Evolutionary conservation across 2,888 invertebrate species (phyloP), one percentile per base, ranked within the genome.

Genomic region (Malthinus flaveolus): DNA sequence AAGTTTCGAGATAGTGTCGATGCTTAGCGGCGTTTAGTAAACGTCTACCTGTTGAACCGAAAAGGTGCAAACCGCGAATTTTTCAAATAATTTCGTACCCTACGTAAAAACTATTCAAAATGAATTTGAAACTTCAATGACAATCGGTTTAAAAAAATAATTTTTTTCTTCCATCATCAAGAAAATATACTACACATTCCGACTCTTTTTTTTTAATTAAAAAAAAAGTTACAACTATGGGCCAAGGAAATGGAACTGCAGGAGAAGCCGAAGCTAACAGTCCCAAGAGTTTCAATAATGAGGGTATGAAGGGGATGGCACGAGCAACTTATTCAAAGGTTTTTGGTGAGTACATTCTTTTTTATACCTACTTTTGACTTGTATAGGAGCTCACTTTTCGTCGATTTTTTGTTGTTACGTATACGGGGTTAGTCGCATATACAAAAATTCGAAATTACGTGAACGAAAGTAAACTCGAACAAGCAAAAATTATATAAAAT

Each of bases 1-100:
- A 48, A 56, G 49, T 51, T 50, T 39, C 44, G 34, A 46, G 47
- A 57, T 51, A 51, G 47, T 34, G 51, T 34, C 35, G 57, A 36
- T 35, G 35, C 49, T 49, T 49, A 23, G 23, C 23, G 23, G 34
- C 44, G 32, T 32, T 57, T 51, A 57, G 57, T 57, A 37, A 39
- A 46, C 47, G 46, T 39, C 42, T 48, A 51, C 57, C 51, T 51
- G 56, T 42, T 42, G 15, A 23, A 12, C 12, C 13, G 15, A 23
- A 13, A 23, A 42, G 23, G 39, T 42, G 39, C 12, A 42, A 6
- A 23, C 5, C 23, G 23, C 23, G 23, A 23, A 23, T 15, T 42
- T 42, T 42, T 42, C n/a, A 15, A 42, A 6, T 35, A 7, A n/a
- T n/a, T n/a, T 42, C 15, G 39, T 9, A 42, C 13, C 39, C 15